phyloP scores from a whole-genome alignment of 2,113 vertebrate genomes.

The Bothrops jararaca region DNA sequence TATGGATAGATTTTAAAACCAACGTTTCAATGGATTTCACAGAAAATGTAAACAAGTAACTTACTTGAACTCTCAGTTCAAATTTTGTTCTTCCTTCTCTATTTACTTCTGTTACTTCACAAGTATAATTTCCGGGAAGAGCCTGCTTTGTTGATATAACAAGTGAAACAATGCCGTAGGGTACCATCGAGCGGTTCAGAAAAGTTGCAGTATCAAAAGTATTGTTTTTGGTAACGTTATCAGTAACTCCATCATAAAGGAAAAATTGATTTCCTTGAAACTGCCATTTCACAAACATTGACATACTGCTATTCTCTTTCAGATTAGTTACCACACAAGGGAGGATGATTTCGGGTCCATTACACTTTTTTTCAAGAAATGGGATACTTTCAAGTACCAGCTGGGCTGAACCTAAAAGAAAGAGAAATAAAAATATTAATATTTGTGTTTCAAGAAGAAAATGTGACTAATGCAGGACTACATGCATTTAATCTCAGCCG shows the following conservation, averaged over 20 bases:
- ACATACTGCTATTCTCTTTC: neutral
- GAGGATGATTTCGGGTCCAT: slow-evolving; percentile 53
- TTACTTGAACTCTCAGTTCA: slow-evolving; percentile 63
- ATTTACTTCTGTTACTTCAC: slow-evolving; percentile 67
- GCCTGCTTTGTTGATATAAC: slow-evolving; percentile 36
- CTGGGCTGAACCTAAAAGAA: slow-evolving; percentile 70
- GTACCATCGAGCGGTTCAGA: neutral
- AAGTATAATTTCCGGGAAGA: slow-evolving; percentile 68
- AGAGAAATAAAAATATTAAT: slow-evolving; percentile 23
- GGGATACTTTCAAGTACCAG: slow-evolving; percentile 32
- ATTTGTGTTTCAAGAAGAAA: neutral
- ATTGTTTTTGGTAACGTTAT: fast-evolving
- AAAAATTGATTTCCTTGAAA: slow-evolving; percentile 47
- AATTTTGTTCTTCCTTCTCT: slow-evolving; percentile 63
- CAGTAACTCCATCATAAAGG: slow-evolving; percentile 25
- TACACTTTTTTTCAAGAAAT: slow-evolving; percentile 57
- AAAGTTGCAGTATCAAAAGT: slow-evolving; percentile 42
- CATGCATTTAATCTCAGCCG: neutral
- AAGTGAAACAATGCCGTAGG: slow-evolving; percentile 64
- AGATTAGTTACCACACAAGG: slow-evolving; percentile 67
- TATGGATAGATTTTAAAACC: neutral
- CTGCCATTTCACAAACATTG: slow-evolving; percentile 64
- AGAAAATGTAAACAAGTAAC: slow-evolving; percentile 22
- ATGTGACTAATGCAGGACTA: neutral
- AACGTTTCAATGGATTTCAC: neutral